These are phyloP conservation scores for Myocastor coypus DNA, from an alignment of 2,113 vertebrate genomes.

Conservation along the genomic window DNA sequence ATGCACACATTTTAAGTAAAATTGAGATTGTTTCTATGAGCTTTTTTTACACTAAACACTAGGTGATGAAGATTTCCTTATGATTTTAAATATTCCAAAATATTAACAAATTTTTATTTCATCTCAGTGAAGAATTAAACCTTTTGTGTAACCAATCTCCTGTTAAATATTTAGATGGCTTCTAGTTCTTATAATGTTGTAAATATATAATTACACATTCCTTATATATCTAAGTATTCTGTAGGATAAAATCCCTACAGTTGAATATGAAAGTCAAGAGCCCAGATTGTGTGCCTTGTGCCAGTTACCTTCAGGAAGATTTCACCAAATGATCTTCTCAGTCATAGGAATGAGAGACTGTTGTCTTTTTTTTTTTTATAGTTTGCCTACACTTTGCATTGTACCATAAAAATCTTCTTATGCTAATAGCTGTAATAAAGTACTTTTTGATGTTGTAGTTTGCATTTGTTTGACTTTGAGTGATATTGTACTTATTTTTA, in stretches of 20 bases:
- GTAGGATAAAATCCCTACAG: neutral
- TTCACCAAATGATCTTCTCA: neutral
- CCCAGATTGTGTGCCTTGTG: slow-evolving; percentile 7
- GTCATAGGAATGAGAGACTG: neutral
- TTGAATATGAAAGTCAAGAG: neutral
- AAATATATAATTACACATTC: neutral
- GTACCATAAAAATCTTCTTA: neutral
- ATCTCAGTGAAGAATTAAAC: neutral
- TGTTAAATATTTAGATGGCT: neutral
- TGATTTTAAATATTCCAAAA: neutral
- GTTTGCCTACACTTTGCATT: neutral
- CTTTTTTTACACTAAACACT: neutral
- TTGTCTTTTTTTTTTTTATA: neutral
- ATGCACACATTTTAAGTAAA: slow-evolving; percentile 19
- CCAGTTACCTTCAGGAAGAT: neutral
- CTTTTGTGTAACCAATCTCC: neutral
- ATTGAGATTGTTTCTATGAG: neutral
- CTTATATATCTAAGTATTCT: neutral
- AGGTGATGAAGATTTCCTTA: neutral
- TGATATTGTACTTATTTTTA: neutral
- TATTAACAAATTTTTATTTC: neutral
- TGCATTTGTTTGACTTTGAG: neutral
- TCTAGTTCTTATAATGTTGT: slow-evolving; percentile 32
- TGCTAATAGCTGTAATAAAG: neutral
- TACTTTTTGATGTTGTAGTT: neutral